phyloP scores from a whole-genome alignment of 2,888 invertebrate genomes.

The Nasonovia ribisnigri region DNA sequence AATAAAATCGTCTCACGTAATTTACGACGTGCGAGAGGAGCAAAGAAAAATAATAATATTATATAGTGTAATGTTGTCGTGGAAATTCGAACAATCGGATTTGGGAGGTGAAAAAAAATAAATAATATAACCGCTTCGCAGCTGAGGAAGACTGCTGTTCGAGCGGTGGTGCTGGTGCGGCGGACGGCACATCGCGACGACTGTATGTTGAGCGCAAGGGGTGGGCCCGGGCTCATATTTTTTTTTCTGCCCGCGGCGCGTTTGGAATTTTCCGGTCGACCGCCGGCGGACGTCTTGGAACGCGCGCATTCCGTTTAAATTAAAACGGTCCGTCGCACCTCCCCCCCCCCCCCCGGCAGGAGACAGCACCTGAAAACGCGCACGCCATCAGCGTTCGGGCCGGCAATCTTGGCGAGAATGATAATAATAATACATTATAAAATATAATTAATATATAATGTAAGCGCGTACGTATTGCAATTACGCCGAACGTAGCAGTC shows the following conservation, averaged over 20 bases:
- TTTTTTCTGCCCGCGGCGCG: slow-evolving; percentile 6
- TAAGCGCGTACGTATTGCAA: not conserved
- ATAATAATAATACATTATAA: not conserved
- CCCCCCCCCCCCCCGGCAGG: not conserved
- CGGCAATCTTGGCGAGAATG: not conserved
- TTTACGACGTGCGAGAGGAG: not conserved
- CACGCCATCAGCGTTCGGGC: not conserved
- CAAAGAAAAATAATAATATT: not conserved
- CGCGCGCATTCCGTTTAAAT: slow-evolving; percentile 61
- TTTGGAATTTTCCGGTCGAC: slow-evolving; percentile 49
- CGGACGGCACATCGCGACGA: not conserved
- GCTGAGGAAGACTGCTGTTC: not conserved
- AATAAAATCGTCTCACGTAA: slow-evolving; percentile 12
- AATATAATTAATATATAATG: not conserved
- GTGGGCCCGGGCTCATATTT: not conserved
- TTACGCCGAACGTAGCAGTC: not conserved
- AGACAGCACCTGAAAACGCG: not conserved
- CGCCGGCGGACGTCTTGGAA: slow-evolving; percentile 47
- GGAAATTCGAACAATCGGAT: slow-evolving; percentile 43
- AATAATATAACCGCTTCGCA: not conserved
- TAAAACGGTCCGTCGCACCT: slow-evolving; percentile 40
- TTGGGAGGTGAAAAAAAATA: not conserved
- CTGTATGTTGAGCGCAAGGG: not conserved
- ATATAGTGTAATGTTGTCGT: not conserved
- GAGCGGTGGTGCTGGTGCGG: not conserved